Percentiles rank a stretch among this genome's conserved stretches.
Conservation (phyloP, 2,113 vertebrate genomes). For the Sinocyclocheilus anophthalmus region DNA sequence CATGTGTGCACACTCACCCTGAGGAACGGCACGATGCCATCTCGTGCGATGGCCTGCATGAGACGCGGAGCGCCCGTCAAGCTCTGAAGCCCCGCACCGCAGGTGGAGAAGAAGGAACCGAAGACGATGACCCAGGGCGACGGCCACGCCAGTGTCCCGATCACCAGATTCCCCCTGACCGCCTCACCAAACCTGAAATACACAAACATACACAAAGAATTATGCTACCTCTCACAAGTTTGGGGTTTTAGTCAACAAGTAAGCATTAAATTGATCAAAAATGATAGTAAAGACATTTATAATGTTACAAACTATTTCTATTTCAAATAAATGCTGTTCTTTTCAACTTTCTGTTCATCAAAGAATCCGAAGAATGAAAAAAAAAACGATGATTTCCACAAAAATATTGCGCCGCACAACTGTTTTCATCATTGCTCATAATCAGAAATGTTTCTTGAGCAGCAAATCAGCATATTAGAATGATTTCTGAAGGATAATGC, state of each 20-base stretch:
- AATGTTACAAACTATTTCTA: background rate
- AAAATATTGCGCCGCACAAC: too few species aligned
- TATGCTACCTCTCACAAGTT: background rate
- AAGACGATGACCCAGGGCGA: constrained; percentile 98
- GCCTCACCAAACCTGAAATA: constrained; percentile 89
- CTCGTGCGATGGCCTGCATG: constrained; percentile 92
- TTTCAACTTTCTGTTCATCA: background rate
- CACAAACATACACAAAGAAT: background rate
- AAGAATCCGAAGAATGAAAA: too few species aligned
- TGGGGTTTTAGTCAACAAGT: background rate
- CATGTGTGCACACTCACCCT: constrained; percentile 75
- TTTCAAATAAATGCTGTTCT: background rate
- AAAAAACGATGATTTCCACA: background rate
- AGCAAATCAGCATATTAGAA: background rate
- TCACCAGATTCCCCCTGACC: constrained; percentile 93
- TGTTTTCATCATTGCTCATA: background rate
- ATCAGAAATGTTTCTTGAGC: background rate
- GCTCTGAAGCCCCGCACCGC: constrained; percentile 94
- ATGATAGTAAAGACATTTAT: too few species aligned
- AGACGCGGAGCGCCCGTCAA: constrained; percentile 94
- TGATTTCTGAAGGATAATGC: background rate
- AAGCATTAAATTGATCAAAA: background rate
- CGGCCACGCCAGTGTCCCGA: constrained; percentile 93
- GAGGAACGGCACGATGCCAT: constrained; percentile 93
- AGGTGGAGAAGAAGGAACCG: constrained; percentile 97